Evolutionary conservation across 1,140 invertebrate species (phyloP).

Genomic region (Ostrea edulis): DNA sequence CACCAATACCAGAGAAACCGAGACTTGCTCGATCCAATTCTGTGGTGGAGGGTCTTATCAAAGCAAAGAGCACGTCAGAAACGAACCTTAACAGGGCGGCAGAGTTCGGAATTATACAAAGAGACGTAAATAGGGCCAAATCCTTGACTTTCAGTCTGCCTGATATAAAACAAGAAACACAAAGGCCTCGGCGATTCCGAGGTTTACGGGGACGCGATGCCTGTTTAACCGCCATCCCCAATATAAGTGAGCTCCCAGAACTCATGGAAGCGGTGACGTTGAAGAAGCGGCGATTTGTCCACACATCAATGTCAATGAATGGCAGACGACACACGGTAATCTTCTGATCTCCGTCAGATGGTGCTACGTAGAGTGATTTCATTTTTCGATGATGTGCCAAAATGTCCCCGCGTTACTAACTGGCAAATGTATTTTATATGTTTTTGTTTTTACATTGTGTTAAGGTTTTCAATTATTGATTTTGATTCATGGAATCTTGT

Average conservation of each 20-base stretch:
- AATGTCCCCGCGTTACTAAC: background rate
- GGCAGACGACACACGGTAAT: conserved; percentile 37
- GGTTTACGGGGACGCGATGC: background rate
- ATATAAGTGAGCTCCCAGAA: conserved; percentile 12
- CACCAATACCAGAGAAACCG: conserved; percentile 44
- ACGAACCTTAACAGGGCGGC: conserved; percentile 13
- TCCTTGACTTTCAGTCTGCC: conserved; percentile 32
- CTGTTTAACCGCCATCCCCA: conserved; percentile 35
- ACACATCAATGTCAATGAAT: background rate
- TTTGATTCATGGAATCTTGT: conserved; percentile 3
- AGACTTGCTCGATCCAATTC: conserved; percentile 44
- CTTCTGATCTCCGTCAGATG: background rate
- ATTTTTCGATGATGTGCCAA: background rate
- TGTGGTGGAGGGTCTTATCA: conserved; percentile 35
- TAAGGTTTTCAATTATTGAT: background rate
- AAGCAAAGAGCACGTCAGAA: conserved; percentile 39
- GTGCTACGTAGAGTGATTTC: background rate
- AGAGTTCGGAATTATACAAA: conserved; percentile 29
- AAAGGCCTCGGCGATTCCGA: background rate
- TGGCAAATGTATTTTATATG: background rate
- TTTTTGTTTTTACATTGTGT: background rate
- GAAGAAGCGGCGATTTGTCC: conserved; percentile 25
- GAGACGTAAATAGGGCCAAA: conserved; percentile 31
- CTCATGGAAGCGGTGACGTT: background rate
- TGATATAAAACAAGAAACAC: conserved; percentile 22